Conservation (phyloP, 1,140 invertebrate species). For the Pogonognathellus flavescens region DNA sequence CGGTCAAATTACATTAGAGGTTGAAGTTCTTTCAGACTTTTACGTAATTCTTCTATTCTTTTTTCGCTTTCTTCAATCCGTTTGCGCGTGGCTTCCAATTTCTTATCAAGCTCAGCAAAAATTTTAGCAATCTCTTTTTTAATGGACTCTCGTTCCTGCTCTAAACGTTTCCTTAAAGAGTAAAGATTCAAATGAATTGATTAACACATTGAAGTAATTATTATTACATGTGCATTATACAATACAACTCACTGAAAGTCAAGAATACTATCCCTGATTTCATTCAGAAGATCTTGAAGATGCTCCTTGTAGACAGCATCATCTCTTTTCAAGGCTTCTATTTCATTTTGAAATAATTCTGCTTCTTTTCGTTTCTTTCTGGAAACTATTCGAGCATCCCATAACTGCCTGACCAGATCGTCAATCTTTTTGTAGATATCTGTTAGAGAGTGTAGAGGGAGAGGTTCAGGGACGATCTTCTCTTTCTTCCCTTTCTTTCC, state of each 20-base stretch:
- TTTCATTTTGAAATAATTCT: neutral
- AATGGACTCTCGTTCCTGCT: conserved; percentile 9
- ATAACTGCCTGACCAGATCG: neutral
- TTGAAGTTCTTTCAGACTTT: neutral
- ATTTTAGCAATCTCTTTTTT: neutral
- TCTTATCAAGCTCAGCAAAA: neutral
- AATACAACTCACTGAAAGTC: neutral
- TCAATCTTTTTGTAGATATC: neutral
- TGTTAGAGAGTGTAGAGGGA: neutral
- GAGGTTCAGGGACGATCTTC: neutral
- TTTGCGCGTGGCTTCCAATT: neutral
- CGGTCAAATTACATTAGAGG: neutral
- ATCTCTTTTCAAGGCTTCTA: neutral
- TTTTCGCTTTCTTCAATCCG: neutral
- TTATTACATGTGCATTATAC: no score
- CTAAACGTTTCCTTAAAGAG: neutral
- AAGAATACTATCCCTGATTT: neutral
- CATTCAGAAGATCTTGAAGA: neutral
- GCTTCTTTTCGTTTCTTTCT: conserved; percentile 29
- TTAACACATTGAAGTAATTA: no score
- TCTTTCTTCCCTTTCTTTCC: conserved; percentile 28
- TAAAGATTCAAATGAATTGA: no score
- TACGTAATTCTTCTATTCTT: neutral
- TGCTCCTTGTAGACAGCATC: conserved; percentile 4
- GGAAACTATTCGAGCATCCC: neutral